Base-by-base conservation (phyloP, 2,113 vertebrate species). In the Eclectus roratus region DNA sequence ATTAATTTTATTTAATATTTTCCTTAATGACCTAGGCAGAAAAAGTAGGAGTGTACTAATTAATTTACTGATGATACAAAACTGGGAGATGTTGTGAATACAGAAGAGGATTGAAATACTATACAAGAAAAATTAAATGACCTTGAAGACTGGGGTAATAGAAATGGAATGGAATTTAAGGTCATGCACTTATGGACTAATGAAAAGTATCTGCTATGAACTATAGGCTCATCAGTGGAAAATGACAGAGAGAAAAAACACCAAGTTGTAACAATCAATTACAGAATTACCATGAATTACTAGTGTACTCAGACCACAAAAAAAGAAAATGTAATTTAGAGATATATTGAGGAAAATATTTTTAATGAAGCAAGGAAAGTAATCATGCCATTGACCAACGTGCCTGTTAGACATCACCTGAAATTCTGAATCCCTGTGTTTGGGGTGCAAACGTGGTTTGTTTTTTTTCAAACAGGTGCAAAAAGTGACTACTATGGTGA, bases 1-100 rank as follows among this genome's bases (percentile, higher is more conserved):
- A 97, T 94, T 97, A 94, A 97, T 97, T 96, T 97, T 97, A 96
- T 95, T 97, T 97, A 96, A 97, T 97, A 97, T 95, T 95, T 94
- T 96, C 96, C 86, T 96, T 97, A 97, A 97, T 97, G 95, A 89
- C 91, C 91, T 97, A 94, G 93, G 95, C 94, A 95, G 89, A 95
- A 92, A 94, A 97, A 95, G 94, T 93, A 97, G 95, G 94, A 94
- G 96, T 97, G 87, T 92, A 94, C 95, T 97, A 97, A 97, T 97
- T 97, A 97, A 97, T 96, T 97, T 97, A 93, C 93, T 94, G 96
- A 95, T 95, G 94, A 94, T 94, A 97, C 91, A 89, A 97, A 95
- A 94, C 89, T 93, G 94, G 91, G 94, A 94, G 91, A 95, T 93
- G 83, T 95, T 89, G 78, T 89, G 94, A 97, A 96, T 97, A 94